Percentiles rank a stretch among this genome's conserved stretches.
phyloP scores from a whole-genome alignment of 2,888 invertebrate genomes.

The Metacarcinus magister region DNA sequence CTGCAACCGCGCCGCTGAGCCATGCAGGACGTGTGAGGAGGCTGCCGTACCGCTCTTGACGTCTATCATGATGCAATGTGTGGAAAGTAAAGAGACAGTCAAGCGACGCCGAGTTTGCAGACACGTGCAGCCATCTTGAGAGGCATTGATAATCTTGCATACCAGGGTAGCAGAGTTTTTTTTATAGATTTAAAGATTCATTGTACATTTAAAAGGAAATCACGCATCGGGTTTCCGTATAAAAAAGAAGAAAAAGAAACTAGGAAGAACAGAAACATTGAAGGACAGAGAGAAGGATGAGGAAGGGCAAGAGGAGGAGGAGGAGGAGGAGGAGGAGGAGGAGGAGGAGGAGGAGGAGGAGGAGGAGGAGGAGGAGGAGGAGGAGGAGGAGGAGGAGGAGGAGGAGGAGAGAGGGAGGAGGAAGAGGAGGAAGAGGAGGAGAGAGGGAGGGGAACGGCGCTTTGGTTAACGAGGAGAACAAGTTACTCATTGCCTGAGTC shows the following conservation, averaged over 20 bases:
- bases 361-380: background rate
- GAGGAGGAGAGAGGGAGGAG: background rate
- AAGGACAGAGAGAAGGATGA: background rate
- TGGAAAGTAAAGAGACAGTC: background rate
- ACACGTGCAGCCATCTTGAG: background rate
- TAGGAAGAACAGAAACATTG: background rate
- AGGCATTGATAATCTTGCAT: background rate
- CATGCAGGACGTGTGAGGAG: background rate
- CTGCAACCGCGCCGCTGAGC: background rate
- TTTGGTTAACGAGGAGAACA: slow-evolving; percentile 48
- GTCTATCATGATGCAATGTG: background rate
- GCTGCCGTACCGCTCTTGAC: background rate
- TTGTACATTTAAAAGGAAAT: background rate
- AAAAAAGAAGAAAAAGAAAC: background rate
- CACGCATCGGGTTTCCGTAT: background rate
- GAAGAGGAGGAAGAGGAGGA: background rate
- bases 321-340: background rate
- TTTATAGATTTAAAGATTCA: background rate
- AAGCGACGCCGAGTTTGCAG: background rate
- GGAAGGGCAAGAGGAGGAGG: background rate
- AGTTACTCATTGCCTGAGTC: slow-evolving; percentile 45
- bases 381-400: background rate
- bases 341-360: background rate
- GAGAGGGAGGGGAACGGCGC: background rate
- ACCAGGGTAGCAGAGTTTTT: background rate